Evolutionary conservation across 1,140 invertebrate genomes (phyloP).

Genomic region (Drosophila santomea): DNA sequence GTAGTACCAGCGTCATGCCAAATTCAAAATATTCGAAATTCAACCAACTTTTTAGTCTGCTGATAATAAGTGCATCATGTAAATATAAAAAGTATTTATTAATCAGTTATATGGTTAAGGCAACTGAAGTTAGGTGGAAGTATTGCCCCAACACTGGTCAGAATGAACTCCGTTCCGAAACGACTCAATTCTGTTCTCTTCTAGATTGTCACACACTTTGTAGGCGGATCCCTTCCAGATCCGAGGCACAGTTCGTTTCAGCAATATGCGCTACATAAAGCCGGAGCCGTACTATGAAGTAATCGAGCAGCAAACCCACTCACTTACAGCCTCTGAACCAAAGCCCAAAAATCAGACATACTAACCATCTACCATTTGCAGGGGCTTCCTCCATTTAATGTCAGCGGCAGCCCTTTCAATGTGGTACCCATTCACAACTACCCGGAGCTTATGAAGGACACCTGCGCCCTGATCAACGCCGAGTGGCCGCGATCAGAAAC

Average conservation of each 20-base stretch:
- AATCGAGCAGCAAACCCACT: conserved; percentile 27
- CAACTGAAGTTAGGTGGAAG: too few species aligned
- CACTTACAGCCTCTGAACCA: background rate
- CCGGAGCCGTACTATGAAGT: conserved; percentile 84
- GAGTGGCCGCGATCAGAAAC: conserved; percentile 92
- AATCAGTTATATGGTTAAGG: too few species aligned
- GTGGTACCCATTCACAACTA: conserved; percentile 89
- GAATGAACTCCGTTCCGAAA: conserved; percentile 37
- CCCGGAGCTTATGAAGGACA: conserved; percentile 88
- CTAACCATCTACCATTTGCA: conserved; percentile 49
- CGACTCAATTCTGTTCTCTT: conserved; percentile 66
- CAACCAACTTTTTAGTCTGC: too few species aligned
- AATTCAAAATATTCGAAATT: too few species aligned
- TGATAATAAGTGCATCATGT: too few species aligned
- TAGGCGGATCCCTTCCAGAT: conserved; percentile 53
- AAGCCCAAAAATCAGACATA: background rate
- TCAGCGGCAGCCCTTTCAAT: conserved; percentile 82
- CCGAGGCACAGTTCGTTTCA: conserved; percentile 51
- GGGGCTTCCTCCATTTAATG: conserved; percentile 84
- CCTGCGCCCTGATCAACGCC: conserved; percentile 90
- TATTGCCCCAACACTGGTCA: conserved; percentile 4
- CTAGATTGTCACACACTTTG: conserved; percentile 66
- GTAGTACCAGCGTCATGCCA: background rate
- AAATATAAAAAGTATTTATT: background rate
- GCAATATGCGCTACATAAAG: conserved; percentile 82